Evolutionary conservation across 2,888 invertebrate genomes (phyloP).

Genomic region (Stegana nigrithorax): DNA sequence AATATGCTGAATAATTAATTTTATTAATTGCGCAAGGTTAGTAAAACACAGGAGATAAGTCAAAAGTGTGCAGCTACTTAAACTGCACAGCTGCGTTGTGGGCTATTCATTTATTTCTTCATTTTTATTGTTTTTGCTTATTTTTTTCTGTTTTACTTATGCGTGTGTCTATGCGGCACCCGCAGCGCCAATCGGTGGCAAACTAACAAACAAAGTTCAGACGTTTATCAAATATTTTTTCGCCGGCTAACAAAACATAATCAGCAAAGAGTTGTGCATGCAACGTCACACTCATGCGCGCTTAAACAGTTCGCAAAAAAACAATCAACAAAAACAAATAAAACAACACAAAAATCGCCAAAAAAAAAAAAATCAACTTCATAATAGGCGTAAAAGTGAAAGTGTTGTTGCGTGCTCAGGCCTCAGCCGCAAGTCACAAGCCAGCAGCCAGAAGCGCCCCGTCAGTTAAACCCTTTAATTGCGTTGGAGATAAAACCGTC

Average conservation of each 20-base stretch:
- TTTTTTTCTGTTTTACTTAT: neutral
- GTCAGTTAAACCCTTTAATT: no score
- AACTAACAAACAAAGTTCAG: constrained; percentile 41
- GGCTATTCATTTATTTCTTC: neutral
- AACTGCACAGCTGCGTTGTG: neutral
- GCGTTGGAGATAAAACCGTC: no score
- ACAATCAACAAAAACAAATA: constrained; percentile 32
- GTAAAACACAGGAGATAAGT: no score
- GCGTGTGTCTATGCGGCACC: neutral
- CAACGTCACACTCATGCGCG: no score
- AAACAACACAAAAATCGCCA: constrained; percentile 19
- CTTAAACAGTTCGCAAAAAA: constrained; percentile 30
- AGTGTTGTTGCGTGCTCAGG: no score
- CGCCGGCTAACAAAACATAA: no score
- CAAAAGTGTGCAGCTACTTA: no score
- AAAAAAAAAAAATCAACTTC: constrained; percentile 28
- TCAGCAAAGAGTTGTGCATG: no score
- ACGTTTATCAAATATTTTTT: constrained; percentile 57
- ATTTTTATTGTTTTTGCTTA: neutral
- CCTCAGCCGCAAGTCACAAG: no score
- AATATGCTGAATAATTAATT: constrained; percentile 25
- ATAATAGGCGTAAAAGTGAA: no score
- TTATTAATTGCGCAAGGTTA: constrained; percentile 46
- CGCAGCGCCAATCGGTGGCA: neutral
- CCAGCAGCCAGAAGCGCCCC: no score